Percentiles rank a stretch among this genome's conserved stretches.
These are phyloP conservation scores for Pagetopsis macropterus DNA, from an alignment of 2,797 vertebrate species.

Conservation along the genomic window DNA sequence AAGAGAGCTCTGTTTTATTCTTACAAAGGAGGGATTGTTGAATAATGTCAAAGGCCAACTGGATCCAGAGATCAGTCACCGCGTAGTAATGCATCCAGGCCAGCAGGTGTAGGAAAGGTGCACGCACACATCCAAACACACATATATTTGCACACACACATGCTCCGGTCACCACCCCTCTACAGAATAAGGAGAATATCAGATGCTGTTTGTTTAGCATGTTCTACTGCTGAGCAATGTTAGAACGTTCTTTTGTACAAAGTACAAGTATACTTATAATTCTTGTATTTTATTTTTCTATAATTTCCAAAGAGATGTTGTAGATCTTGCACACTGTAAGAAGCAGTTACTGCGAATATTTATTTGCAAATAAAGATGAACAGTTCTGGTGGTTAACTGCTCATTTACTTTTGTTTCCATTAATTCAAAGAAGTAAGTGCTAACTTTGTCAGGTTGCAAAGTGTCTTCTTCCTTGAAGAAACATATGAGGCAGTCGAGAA, in stretches of 20 bases:
- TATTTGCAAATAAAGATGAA: constrained; percentile 97
- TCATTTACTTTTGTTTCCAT: constrained; percentile 53
- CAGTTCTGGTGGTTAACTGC: constrained; percentile 86
- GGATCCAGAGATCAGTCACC: constrained; percentile 62
- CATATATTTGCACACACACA: constrained; percentile 53
- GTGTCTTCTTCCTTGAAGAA: not conserved
- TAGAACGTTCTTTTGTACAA: constrained; percentile 97
- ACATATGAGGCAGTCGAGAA: not conserved
- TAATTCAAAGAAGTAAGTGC: not conserved
- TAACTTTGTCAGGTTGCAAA: not conserved
- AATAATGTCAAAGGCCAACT: constrained; percentile 47
- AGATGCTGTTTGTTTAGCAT: constrained; percentile 95
- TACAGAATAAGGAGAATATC: constrained; percentile 79
- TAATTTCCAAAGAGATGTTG: constrained; percentile 97
- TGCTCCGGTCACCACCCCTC: constrained; percentile 79
- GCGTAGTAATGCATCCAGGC: constrained; percentile 50
- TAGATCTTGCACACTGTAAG: constrained; percentile 93
- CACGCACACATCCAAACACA: constrained; percentile 25
- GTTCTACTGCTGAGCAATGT: constrained; percentile 95
- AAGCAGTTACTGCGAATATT: constrained; percentile 92
- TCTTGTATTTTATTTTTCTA: constrained; percentile 99
- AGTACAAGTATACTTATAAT: constrained; percentile 95
- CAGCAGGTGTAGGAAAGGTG: constrained; percentile 48
- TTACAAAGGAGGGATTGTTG: constrained; percentile 43
- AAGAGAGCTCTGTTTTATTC: constrained; percentile 32